Percentiles rank a stretch among this genome's conserved stretches.
Evolutionary conservation across 2,888 invertebrate species (phyloP).

Genomic region (Erebia palarica): DNA sequence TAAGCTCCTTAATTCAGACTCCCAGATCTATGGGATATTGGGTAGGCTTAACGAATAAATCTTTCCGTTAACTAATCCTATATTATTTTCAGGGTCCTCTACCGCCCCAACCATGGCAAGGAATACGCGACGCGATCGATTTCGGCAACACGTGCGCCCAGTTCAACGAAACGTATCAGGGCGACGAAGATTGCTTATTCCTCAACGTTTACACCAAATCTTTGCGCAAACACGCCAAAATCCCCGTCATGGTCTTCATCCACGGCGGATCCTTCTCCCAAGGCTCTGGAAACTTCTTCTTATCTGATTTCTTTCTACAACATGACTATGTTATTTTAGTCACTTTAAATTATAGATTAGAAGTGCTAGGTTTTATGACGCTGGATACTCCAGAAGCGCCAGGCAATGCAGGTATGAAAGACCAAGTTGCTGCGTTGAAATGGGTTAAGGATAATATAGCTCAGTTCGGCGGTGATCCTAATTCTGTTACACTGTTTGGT

Average conservation of each 20-base stretch:
- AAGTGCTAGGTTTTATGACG: constrained; percentile 53
- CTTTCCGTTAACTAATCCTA: neutral
- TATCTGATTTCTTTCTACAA: constrained; percentile 64
- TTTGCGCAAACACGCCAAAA: constrained; percentile 44
- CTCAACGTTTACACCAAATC: constrained; percentile 63
- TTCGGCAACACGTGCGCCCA: constrained; percentile 67
- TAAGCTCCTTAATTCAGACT: too few relatives aligned
- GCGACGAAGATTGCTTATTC: constrained; percentile 64
- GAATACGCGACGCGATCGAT: constrained; percentile 56
- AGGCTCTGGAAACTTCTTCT: constrained; percentile 61
- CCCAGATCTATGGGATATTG: too few relatives aligned
- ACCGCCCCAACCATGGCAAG: constrained; percentile 58
- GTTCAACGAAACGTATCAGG: constrained; percentile 50
- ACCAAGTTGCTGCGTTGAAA: constrained; percentile 61
- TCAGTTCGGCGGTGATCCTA: constrained; percentile 62
- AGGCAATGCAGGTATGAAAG: constrained; percentile 69
- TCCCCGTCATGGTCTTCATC: constrained; percentile 72
- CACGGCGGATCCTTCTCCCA: constrained; percentile 67
- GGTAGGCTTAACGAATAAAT: too few relatives aligned
- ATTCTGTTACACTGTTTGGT: constrained; percentile 68
- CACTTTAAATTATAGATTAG: constrained; percentile 70
- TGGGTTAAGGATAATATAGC: constrained; percentile 63
- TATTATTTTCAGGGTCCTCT: constrained; percentile 57
- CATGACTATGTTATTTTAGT: constrained; percentile 64
- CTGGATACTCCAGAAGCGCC: constrained; percentile 59